These are phyloP conservation scores for Mastigias papua DNA, from an alignment of 30 jellyfish, hydroid and myxozoan species.

Conservation along the genomic window DNA sequence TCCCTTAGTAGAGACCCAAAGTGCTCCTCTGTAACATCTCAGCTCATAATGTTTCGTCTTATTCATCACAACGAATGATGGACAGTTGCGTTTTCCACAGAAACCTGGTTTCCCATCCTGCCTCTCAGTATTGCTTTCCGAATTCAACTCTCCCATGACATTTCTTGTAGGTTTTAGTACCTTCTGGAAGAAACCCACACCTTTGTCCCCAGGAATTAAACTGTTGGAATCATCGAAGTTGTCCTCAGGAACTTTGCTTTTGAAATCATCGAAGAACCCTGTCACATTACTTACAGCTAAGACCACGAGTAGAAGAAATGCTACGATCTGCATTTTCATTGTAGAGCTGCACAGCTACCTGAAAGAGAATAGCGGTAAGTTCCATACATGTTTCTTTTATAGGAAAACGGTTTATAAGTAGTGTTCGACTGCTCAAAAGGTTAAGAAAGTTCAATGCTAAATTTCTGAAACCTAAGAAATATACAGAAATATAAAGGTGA, in stretches of 20 bases:
- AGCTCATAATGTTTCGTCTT: slow-evolving; percentile 19
- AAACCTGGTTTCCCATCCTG: slow-evolving; percentile 5
- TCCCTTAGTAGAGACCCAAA: slow-evolving; percentile 50
- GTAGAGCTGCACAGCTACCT: background rate
- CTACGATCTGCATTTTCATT: background rate
- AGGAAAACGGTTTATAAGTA: too few relatives aligned
- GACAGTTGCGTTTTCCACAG: slow-evolving; percentile 56
- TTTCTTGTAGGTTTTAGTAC: background rate
- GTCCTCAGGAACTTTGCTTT: background rate
- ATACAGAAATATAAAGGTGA: too few relatives aligned
- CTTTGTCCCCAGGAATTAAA: background rate
- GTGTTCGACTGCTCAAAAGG: too few relatives aligned
- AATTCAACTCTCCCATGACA: background rate
- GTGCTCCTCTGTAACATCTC: slow-evolving; percentile 43
- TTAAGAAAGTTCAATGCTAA: too few relatives aligned
- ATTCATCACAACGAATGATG: slow-evolving; percentile 25
- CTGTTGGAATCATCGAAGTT: background rate
- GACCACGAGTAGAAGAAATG: background rate
- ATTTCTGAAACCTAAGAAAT: too few relatives aligned
- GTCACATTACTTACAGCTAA: background rate
- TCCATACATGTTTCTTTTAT: background rate
- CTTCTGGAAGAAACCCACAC: background rate
- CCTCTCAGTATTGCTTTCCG: background rate
- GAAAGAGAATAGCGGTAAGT: background rate
- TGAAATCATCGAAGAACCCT: too few relatives aligned